Evolutionary conservation across 2,888 invertebrate species (phyloP).

Genomic region (Stramonita haemastoma): DNA sequence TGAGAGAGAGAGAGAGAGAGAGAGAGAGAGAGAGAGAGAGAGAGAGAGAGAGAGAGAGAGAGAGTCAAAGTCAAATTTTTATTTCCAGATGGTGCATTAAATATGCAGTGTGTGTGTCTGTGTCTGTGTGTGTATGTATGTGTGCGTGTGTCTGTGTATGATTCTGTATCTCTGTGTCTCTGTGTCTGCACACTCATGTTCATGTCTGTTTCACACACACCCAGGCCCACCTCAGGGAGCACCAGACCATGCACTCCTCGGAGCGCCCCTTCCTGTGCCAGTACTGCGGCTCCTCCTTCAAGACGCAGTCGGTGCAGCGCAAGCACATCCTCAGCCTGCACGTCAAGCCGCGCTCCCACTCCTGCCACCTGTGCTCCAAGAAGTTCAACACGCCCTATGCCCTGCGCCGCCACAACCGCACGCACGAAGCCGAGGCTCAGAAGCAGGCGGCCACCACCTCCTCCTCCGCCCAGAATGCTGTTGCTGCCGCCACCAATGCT

Average conservation of each 20-base stretch:
- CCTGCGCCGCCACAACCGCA: slow-evolving; percentile 46
- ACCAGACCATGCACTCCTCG: slow-evolving; percentile 47
- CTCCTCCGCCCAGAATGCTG: not conserved
- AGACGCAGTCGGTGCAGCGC: slow-evolving; percentile 51
- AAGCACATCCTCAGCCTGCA: slow-evolving; percentile 51
- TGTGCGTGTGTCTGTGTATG: slow-evolving; percentile 1
- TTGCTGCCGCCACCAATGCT: not conserved
- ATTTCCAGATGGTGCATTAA: no score
- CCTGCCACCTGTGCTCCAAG: slow-evolving; percentile 45
- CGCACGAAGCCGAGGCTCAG: slow-evolving; percentile 40
- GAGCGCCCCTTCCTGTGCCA: slow-evolving; percentile 52
- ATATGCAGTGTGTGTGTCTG: no score
- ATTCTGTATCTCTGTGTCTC: not conserved
- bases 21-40: slow-evolving; percentile 17
- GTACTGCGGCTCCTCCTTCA: slow-evolving; percentile 52
- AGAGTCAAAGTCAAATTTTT: not conserved
- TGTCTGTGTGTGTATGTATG: not conserved
- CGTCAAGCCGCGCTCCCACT: slow-evolving; percentile 45
- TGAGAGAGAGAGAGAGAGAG: slow-evolving; percentile 5
- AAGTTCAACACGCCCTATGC: slow-evolving; percentile 51
- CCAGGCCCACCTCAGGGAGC: slow-evolving; percentile 51
- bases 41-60: not conserved
- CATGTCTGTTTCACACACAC: not conserved
- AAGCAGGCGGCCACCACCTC: not conserved
- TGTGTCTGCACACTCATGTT: not conserved